phyloP scores from a whole-genome alignment of 2,797 vertebrate species.

The Lacerta viridis region DNA sequence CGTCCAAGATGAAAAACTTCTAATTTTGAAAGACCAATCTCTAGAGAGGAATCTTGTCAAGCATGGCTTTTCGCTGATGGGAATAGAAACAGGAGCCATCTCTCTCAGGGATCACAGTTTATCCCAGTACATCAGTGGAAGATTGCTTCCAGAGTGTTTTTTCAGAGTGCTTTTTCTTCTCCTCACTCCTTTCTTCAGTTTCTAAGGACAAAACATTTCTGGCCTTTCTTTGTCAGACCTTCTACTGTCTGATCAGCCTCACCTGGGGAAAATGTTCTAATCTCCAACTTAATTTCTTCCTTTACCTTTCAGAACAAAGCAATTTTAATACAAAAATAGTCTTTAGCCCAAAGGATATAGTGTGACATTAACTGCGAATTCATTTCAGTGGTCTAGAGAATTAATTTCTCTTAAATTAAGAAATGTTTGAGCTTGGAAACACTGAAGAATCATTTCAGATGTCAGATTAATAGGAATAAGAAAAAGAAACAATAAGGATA shows the following conservation, averaged over 20 bases:
- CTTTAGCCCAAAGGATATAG: constrained; percentile 43
- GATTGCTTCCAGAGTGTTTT: constrained; percentile 33
- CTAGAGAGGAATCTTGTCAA: not conserved
- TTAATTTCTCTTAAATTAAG: constrained; percentile 37
- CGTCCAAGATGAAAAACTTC: not conserved
- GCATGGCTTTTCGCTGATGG: not conserved
- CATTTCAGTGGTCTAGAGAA: constrained; percentile 21
- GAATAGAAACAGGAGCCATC: not conserved
- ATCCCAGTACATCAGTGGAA: not conserved
- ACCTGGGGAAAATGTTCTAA: constrained; percentile 21
- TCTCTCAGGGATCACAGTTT: not conserved
- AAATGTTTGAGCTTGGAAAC: constrained; percentile 36
- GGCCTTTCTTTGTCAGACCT: constrained; percentile 41
- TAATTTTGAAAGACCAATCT: not conserved
- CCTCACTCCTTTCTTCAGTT: constrained; percentile 17
- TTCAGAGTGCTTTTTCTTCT: constrained; percentile 1
- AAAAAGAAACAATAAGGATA: not conserved
- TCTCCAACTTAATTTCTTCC: constrained; percentile 47
- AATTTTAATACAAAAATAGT: constrained; percentile 42
- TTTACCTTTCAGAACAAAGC: constrained; percentile 56
- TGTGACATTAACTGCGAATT: not conserved
- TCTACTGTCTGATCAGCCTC: constrained; percentile 32
- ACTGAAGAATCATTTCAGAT: constrained; percentile 25
- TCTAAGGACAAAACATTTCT: constrained; percentile 33
- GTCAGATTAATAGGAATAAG: not conserved